Conservation (phyloP, 2,113 vertebrate species). For the Centropus unirufus region DNA sequence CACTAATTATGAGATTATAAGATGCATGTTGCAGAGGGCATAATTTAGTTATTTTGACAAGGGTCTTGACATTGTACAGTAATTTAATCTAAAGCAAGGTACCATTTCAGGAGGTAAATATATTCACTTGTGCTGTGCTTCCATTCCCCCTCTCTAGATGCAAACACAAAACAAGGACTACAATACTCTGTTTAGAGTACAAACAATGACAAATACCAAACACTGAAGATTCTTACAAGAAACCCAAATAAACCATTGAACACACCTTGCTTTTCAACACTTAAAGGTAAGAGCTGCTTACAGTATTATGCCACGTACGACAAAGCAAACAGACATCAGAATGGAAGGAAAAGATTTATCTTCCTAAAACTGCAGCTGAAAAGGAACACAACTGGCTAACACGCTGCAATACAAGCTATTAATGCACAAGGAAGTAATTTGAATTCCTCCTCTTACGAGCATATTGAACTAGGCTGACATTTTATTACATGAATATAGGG, state of each 20-base stretch:
- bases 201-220: not conserved
- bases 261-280: not conserved
- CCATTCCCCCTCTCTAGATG: not conserved
- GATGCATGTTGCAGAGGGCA: not conserved
- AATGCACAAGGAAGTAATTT: not conserved
- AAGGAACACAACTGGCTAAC: not conserved
- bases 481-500: not conserved
- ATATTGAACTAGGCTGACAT: not conserved
- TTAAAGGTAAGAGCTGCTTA: not conserved
- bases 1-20: too few relatives aligned
- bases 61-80: not conserved
- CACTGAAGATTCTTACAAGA: not conserved
- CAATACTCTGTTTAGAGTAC: not conserved
- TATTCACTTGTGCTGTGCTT: not conserved
- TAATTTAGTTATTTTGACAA: not conserved
- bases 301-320: not conserved
- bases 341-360: not conserved
- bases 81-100: not conserved
- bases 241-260: not conserved
- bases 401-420: not conserved
- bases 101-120: not conserved
- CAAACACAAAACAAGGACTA: slow-evolving; percentile 15
- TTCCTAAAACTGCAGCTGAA: not conserved
- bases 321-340: not conserved
- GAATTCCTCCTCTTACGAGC: not conserved